Conservation (phyloP, 2,797 vertebrate genomes). For the Acropternis orthonyx region DNA sequence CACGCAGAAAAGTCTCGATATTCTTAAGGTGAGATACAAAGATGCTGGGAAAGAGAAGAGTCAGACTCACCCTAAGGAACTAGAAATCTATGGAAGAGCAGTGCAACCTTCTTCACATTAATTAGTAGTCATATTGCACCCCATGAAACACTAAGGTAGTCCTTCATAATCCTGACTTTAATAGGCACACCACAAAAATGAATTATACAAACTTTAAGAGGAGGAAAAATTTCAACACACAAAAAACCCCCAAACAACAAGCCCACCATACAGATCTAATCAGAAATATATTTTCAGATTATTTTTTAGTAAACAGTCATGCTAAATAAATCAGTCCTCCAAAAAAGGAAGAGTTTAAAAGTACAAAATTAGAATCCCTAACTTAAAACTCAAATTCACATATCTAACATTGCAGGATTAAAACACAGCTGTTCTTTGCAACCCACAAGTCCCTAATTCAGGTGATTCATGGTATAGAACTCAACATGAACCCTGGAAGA, state of each 20-base stretch:
- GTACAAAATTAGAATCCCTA: not conserved
- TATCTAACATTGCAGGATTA: not conserved
- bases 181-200: not conserved
- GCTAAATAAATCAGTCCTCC: not conserved
- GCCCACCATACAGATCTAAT: not conserved
- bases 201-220: not conserved
- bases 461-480: not conserved
- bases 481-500: not conserved
- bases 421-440: not conserved
- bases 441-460: not conserved
- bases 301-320: not conserved
- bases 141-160: not conserved
- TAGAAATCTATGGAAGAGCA: not conserved
- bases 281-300: not conserved
- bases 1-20: not conserved
- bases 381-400: not conserved
- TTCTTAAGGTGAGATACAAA: not conserved
- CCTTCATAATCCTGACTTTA: not conserved
- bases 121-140: not conserved
- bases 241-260: not conserved
- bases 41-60: not conserved
- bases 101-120: not conserved
- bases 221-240: fast-evolving
- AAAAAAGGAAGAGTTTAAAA: not conserved
- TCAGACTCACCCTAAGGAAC: not conserved